Evolutionary conservation across 1,140 invertebrate species (phyloP), one percentile per base, ranked within the genome.

Genomic region (Plodia interpunctella): DNA sequence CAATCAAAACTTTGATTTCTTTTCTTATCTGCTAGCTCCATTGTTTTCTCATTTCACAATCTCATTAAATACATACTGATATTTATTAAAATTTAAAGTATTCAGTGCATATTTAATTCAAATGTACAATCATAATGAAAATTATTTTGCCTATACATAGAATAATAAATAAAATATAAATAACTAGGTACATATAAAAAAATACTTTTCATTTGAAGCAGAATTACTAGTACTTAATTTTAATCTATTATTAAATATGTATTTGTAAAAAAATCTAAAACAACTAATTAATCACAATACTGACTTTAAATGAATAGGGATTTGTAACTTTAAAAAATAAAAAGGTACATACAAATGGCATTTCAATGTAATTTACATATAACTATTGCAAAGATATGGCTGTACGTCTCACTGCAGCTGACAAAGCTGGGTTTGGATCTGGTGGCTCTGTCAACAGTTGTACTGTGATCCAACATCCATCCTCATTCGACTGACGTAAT

Each of bases 401-500:
- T 72, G 94, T 95, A 57, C 94, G 92, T 82, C 95, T 89, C 38
- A 96, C 94, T 63, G 94, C 95, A 57, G 94, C 95, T 70, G 95
- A 96, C 0, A 97, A 79, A 49, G 95, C 91, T 49, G 95, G 95
- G 90, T 97, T 96, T 1, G 95, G 95, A 85, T 97, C 96, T 10
- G 95, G 95, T 78, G 97, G 95, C 83, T 97, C 96, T 0, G 94
- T 94, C 30, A 97, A 88, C 25, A 97, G 88, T 56, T 93, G 93
- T 1, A 98, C 95, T 80, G 96, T 95, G 5, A 94, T 93, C 97
- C 98, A 99, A 85, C 97, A 94, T 63, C 94, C 92, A 55, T 93
- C 94, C 75, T 94, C 94, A 73, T 94, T 97, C 6, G 97, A 98
- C 65, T 94, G 93, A 58, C 94, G 91, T 30, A 98, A 92, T 5